Percentiles rank a stretch among this genome's conserved stretches.
phyloP scores from a whole-genome alignment of 1,140 invertebrate genomes.

The Carposina sasakii region DNA sequence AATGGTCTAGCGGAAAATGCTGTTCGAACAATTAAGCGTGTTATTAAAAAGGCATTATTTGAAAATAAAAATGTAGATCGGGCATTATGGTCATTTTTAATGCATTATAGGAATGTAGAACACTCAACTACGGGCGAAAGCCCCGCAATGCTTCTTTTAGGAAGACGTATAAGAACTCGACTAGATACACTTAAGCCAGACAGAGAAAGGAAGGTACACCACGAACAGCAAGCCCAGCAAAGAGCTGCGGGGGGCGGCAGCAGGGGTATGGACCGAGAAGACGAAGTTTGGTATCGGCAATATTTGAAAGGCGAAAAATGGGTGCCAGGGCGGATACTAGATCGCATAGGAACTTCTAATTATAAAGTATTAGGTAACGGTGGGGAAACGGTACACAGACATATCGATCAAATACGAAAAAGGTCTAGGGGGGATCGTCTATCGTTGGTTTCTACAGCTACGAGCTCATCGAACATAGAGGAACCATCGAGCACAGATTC shows the following conservation, averaged over 20 bases:
- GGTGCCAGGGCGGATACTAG: background rate
- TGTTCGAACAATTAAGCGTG: background rate
- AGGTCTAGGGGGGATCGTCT: too few species aligned
- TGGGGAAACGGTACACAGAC: too few species aligned
- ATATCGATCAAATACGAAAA: too few species aligned
- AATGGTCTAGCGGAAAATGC: constrained; percentile 2
- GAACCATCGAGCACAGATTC: too few species aligned
- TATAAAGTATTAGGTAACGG: too few species aligned
- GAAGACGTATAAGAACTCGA: background rate
- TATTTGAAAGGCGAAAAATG: constrained; percentile 5
- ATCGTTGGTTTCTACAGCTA: too few species aligned
- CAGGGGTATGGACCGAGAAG: background rate
- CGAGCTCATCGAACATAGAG: too few species aligned
- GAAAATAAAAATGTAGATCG: background rate
- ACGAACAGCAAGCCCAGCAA: background rate
- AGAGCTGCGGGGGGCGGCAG: too few species aligned
- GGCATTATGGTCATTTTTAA: background rate
- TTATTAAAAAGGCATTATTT: background rate
- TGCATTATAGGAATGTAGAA: background rate
- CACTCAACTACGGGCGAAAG: background rate
- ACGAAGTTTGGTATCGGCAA: background rate
- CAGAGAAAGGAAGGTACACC: background rate
- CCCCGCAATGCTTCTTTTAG: background rate
- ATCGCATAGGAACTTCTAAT: background rate
- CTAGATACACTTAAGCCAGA: background rate